Evolutionary conservation across 2,888 invertebrate genomes (phyloP), one percentile per base, ranked within the genome.

Genomic region (Drosophila siamana): DNA sequence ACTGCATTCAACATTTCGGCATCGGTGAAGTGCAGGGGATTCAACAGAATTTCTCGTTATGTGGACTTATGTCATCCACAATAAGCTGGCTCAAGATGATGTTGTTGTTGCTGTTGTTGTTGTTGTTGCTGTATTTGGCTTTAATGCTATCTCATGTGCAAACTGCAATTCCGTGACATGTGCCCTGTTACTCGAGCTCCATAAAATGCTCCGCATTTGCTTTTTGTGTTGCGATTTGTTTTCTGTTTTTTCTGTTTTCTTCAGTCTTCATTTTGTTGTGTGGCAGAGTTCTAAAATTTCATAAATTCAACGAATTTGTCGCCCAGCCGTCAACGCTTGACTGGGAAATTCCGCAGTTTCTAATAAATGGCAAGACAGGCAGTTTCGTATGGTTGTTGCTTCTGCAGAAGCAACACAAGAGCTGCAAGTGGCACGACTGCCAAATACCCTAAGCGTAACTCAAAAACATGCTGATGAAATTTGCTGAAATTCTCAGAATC

Each of bases 251-350:
- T 13, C n/a, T 36, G n/a, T 36, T 33, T 4, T 33, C 9, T 26
- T 4, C 2, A 13, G n/a, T 24, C 40, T 41, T 11, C 15, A 16
- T 44, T 52, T 60, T 46, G n/a, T 15, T 43, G 62, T 46, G 30
- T 56, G 60, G 62, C 69, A 65, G 67, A 57, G 55, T 74, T 86
- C 88, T 81, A 86, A 86, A 80, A 81, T 85, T 88, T 88, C 85
- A 85, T 84, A 88, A 88, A 88, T 88, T 84, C 88, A 82, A 78
- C 80, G 88, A 84, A 88, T 84, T 84, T 70, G 84, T 83, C 72
- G 88, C 69, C 59, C 70, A 48, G 55, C 56, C 74, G 61, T 61
- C 63, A 47, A 74, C 74, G 74, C 41, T 65, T 51, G 56, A 67
- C 78, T 77, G 70, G 61, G 63, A 78, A 80, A 78, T 76, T 79